Evolutionary conservation across 2,888 invertebrate genomes (phyloP).

Genomic region (Andricus curvator): DNA sequence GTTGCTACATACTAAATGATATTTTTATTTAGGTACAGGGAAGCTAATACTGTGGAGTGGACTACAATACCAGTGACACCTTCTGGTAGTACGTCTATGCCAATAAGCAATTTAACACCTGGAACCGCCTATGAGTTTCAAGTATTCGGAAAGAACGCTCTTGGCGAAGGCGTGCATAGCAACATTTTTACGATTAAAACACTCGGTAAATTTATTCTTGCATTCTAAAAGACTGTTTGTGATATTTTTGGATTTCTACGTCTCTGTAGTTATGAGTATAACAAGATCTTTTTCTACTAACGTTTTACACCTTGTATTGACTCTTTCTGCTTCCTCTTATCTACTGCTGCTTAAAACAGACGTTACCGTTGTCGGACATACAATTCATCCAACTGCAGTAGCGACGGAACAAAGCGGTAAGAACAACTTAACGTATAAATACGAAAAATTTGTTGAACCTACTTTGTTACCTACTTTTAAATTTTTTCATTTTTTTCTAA

Average conservation of each 20-base stretch:
- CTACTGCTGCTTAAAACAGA: conserved; percentile 62
- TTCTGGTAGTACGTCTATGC: conserved; percentile 89
- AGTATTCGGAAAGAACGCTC: conserved; percentile 95
- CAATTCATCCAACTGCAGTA: conserved; percentile 68
- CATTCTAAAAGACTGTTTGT: not conserved
- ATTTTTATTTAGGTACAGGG: conserved; percentile 83
- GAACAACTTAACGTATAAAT: conserved; percentile 38
- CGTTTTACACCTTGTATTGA: conserved; percentile 38
- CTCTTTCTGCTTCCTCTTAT: conserved; percentile 51
- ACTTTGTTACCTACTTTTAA: too few relatives aligned
- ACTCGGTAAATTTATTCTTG: conserved; percentile 83
- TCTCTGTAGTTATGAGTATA: conserved; percentile 23
- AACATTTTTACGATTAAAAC: conserved; percentile 94
- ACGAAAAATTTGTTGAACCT: too few relatives aligned
- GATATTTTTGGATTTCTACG: conserved; percentile 1
- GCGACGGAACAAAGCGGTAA: conserved; percentile 71
- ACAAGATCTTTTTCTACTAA: conserved; percentile 1
- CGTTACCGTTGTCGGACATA: conserved; percentile 69
- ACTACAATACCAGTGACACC: conserved; percentile 95
- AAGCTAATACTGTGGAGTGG: conserved; percentile 94
- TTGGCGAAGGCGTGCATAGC: conserved; percentile 98
- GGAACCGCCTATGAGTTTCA: conserved; percentile 97
- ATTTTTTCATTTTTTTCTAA: too few relatives aligned
- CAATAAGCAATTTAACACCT: conserved; percentile 93
- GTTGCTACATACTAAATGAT: not conserved